These are phyloP conservation scores for Drosophila lacicola DNA, from an alignment of 2,888 invertebrate genomes.

Conservation along the genomic window DNA sequence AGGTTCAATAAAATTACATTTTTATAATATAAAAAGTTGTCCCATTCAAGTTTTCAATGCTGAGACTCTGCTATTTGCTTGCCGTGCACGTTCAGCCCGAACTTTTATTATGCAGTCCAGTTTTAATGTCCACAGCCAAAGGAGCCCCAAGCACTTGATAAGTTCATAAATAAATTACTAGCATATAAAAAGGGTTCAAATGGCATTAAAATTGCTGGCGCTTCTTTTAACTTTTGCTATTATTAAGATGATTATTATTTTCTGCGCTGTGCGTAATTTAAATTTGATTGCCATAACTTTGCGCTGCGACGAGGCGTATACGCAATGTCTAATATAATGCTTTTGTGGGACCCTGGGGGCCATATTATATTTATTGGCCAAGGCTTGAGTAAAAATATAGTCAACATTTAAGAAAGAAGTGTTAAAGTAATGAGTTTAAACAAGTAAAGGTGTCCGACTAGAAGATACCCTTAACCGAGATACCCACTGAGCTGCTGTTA, in stretches of 20 bases:
- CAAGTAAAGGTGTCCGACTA: too few species aligned
- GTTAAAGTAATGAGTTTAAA: too few species aligned
- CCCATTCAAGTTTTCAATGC: conserved; percentile 7
- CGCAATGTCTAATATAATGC: conserved; percentile 22
- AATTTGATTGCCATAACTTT: conserved; percentile 47
- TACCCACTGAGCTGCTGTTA: too few species aligned
- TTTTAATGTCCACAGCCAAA: conserved; percentile 62
- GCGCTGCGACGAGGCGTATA: conserved; percentile 31
- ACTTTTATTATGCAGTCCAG: conserved; percentile 74
- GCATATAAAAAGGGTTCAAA: conserved; percentile 57
- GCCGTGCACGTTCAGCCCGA: conserved; percentile 58
- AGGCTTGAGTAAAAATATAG: not conserved
- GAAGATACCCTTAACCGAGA: too few species aligned
- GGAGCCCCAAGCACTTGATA: conserved; percentile 34
- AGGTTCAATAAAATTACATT: conserved; percentile 41
- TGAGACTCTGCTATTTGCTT: conserved; percentile 42
- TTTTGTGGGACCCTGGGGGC: conserved; percentile 14
- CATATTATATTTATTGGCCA: conserved; percentile 23
- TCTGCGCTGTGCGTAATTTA: conserved; percentile 24
- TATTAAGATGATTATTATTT: conserved; percentile 49
- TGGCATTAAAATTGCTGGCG: conserved; percentile 48
- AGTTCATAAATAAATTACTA: conserved; percentile 72
- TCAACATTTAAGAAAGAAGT: not conserved
- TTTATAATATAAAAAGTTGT: conserved; percentile 39
- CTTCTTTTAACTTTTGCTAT: conserved; percentile 58